Base-by-base conservation (phyloP, 2,888 invertebrate species). In the Tromatobia lineatoria region DNA sequence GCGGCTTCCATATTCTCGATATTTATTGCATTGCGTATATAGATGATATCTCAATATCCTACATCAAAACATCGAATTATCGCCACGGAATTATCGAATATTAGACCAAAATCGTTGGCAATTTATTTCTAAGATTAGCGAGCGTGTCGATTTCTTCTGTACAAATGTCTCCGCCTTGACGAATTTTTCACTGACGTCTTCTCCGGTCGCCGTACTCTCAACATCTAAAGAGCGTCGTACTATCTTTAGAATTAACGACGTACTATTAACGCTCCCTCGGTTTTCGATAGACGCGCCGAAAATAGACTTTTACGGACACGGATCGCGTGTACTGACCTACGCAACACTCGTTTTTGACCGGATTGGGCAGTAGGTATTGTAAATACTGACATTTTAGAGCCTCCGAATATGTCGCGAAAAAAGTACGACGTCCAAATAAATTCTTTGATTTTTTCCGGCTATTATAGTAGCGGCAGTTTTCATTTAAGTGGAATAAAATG, bases 41-140 rank as follows among this genome's bases (percentile, higher is more conserved):
- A n/a, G 81, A 81, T 83, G 83, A 75, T 76, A 85, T 18, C 71
- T 80, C 81, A 85, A 76, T 45, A 76, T 59, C 54, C 73, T 76
- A 77, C 52, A 82, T 81, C 77, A 79, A 85, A 86, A 84, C 78
- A 84, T 82, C 71, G 80, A 85, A 82, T 87, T 87, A 87, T 87
- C 86, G 86, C 86, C 87, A 82, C 78, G 74, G 66, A 82, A 79
- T 67, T 67, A 75, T 79, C 75, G 70, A 52, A 50, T 67, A 57
- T 80, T 76, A 80, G 83, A 77, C 79, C 76, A 69, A 73, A 20
- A 76, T 79, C 71, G 83, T 80, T 83, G 70, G 70, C 64, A 66
- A 79, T 75, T 75, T 47, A 20, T 67, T 50, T 38, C 38, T 45
- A 42, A 47, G 18, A 45, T 18, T 29, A 42, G 67, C 74, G 61